These are phyloP conservation scores for Passerculus sandwichensis DNA, from an alignment of 2,797 vertebrate species.

Conservation along the genomic window DNA sequence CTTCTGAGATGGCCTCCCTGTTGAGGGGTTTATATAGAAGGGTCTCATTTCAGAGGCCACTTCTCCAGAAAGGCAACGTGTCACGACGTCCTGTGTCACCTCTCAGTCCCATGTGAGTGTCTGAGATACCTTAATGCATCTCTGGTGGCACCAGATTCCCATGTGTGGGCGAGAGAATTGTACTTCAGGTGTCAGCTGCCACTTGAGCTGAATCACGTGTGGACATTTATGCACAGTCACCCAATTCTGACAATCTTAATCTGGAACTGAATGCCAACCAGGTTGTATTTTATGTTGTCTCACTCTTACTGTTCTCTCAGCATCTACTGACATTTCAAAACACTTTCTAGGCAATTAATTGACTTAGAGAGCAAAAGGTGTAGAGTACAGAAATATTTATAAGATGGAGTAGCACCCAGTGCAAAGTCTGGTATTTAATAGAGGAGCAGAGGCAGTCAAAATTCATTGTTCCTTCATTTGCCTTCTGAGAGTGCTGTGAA, in stretches of 20 bases:
- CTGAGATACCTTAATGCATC: neutral
- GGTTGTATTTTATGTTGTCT: neutral
- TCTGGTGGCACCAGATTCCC: neutral
- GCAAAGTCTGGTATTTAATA: neutral
- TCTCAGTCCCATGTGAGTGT: neutral
- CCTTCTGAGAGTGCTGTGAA: neutral
- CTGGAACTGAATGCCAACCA: neutral
- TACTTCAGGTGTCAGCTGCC: neutral
- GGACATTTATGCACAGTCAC: fast-evolving
- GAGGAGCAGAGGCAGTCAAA: neutral
- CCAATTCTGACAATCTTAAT: neutral
- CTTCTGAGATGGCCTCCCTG: neutral
- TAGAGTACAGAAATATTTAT: neutral
- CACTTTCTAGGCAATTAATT: neutral
- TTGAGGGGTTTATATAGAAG: neutral
- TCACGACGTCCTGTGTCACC: neutral
- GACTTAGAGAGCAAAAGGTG: neutral
- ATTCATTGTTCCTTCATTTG: neutral
- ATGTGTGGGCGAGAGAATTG: neutral
- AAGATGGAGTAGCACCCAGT: neutral
- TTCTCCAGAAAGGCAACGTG: neutral
- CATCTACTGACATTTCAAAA: neutral
- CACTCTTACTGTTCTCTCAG: neutral
- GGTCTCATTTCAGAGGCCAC: neutral
- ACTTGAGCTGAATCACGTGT: neutral